Evolutionary conservation across 2,888 invertebrate species (phyloP).

Genomic region (Pristionchus exspectatus): DNA sequence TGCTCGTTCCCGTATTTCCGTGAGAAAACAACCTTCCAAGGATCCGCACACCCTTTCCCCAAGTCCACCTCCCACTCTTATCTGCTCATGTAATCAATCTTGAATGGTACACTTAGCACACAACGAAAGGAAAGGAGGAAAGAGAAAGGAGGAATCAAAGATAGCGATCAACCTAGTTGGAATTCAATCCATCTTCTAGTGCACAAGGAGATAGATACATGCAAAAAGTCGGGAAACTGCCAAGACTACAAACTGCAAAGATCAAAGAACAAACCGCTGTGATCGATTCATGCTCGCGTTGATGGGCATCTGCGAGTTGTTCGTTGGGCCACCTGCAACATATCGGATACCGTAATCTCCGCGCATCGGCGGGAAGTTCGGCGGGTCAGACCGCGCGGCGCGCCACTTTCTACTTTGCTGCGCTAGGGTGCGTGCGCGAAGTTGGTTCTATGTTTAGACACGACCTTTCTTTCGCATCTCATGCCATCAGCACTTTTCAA

Average conservation of each 20-base stretch:
- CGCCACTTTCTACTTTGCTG: neutral
- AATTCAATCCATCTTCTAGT: neutral
- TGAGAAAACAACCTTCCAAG: neutral
- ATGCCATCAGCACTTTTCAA: too few species aligned
- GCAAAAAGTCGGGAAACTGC: neutral
- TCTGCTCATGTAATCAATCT: constrained; percentile 43
- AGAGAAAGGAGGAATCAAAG: constrained; percentile 35
- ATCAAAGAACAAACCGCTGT: constrained; percentile 62
- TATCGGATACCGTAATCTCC: constrained; percentile 35
- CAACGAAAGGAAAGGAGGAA: neutral
- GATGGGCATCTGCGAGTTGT: constrained; percentile 60
- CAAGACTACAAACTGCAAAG: neutral
- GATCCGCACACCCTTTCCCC: neutral
- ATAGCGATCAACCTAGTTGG: constrained; percentile 33
- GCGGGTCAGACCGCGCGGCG: neutral
- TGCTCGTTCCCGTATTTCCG: neutral
- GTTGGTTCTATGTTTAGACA: too few species aligned
- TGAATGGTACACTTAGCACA: constrained; percentile 9
- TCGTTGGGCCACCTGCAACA: constrained; percentile 51
- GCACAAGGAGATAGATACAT: neutral
- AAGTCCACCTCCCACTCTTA: neutral
- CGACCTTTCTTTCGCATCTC: too few species aligned
- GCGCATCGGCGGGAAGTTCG: neutral
- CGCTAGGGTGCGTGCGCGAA: too few species aligned
- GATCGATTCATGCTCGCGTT: constrained; percentile 69